Percentiles rank a stretch among this genome's conserved stretches.
These are phyloP conservation scores for Onychostruthus taczanowskii DNA, from an alignment of 2,113 vertebrate genomes.

Conservation along the genomic window DNA sequence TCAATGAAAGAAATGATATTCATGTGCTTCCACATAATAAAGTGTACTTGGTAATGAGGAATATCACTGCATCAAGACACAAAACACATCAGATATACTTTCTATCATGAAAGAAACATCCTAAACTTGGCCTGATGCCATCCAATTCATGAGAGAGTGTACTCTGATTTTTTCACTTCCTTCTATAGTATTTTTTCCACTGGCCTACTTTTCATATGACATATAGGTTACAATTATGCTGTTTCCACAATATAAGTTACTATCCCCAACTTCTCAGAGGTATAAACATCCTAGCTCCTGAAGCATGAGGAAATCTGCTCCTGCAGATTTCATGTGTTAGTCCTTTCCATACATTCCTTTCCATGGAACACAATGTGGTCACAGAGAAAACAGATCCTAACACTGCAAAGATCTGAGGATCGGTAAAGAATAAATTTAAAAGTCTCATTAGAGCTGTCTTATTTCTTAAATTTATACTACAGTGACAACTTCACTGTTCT, in stretches of 20 bases:
- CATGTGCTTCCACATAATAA: background rate
- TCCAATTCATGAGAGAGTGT: background rate
- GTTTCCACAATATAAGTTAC: background rate
- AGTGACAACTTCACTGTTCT: background rate
- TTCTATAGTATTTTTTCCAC: background rate
- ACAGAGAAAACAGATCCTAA: background rate
- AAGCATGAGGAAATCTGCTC: background rate
- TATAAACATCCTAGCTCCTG: background rate
- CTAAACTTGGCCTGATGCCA: background rate
- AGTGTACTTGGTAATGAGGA: background rate
- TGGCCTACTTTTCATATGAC: background rate
- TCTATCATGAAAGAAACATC: background rate
- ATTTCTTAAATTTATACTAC: background rate
- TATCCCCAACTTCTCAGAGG: background rate
- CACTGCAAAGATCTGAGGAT: background rate
- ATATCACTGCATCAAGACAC: background rate
- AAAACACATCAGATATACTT: background rate
- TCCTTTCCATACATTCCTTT: background rate
- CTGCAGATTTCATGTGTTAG: background rate
- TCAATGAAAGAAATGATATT: background rate
- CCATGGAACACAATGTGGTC: background rate
- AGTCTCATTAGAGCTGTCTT: background rate
- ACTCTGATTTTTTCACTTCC: background rate
- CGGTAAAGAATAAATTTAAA: background rate
- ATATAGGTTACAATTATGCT: background rate